phyloP scores from a whole-genome alignment of 1,140 invertebrate genomes.

The Homarus americanus region DNA sequence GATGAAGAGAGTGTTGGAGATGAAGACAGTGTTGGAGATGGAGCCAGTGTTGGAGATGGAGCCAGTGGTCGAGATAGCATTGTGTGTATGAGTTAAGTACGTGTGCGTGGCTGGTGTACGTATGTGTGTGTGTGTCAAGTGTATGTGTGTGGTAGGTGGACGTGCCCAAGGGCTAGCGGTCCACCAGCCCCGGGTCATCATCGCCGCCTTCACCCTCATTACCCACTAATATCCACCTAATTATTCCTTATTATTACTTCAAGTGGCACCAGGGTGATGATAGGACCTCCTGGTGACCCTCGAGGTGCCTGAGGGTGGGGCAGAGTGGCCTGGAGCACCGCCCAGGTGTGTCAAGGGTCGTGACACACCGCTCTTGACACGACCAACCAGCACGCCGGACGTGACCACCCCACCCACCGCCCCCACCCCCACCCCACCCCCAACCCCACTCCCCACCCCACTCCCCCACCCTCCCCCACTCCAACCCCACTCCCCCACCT shows the following conservation, averaged over 20 bases:
- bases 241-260: slow-evolving; percentile 4
- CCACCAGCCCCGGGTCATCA: not conserved
- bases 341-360: not conserved
- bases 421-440: not conserved
- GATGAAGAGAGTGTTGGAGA: no score
- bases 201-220: no score
- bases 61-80: no score
- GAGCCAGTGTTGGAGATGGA: no score
- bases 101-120: no score
- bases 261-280: not conserved
- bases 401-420: not conserved
- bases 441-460: no score
- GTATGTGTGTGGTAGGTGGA: no score
- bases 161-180: not conserved
- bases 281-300: not conserved
- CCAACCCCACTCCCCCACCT: no score
- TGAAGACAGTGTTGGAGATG: no score
- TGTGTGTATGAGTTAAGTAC: no score
- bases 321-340: not conserved
- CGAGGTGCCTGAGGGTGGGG: slow-evolving; percentile 8
- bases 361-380: not conserved
- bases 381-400: not conserved
- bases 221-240: not conserved
- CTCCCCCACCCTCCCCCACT: no score
- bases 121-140: no score